phyloP scores from a whole-genome alignment of 2,888 invertebrate species.

The Lasioglossum marginatum region DNA sequence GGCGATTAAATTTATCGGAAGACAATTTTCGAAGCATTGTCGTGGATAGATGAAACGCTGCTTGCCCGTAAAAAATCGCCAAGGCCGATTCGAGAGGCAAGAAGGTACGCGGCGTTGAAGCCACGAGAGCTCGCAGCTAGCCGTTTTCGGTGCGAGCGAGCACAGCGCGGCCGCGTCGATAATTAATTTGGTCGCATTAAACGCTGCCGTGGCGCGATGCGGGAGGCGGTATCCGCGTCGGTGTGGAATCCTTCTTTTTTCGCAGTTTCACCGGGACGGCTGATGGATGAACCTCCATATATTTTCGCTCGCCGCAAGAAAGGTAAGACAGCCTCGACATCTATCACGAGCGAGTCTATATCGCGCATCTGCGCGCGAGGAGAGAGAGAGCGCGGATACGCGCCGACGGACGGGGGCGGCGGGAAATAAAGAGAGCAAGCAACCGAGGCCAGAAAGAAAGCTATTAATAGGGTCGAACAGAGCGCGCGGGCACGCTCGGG shows the following conservation, averaged over 20 bases:
- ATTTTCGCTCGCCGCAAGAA: slow-evolving; percentile 72
- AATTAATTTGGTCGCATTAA: slow-evolving; percentile 69
- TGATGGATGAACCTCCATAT: slow-evolving; percentile 74
- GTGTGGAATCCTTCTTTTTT: slow-evolving; percentile 42
- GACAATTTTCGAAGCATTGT: neutral
- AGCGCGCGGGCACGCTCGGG: neutral
- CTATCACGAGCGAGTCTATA: slow-evolving; percentile 73
- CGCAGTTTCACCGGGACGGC: slow-evolving; percentile 66
- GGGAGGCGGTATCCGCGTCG: slow-evolving; percentile 19
- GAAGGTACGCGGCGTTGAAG: neutral
- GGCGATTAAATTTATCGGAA: neutral
- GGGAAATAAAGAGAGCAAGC: slow-evolving; percentile 32
- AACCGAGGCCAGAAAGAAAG: slow-evolving; percentile 27
- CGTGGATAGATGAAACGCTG: neutral
- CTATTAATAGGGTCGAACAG: slow-evolving; percentile 63
- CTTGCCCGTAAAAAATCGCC: neutral
- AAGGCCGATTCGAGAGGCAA: neutral
- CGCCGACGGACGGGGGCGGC: neutral
- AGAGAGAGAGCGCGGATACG: slow-evolving; percentile 9
- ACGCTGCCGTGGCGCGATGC: slow-evolving; percentile 40
- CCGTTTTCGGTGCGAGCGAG: slow-evolving; percentile 34
- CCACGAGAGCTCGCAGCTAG: neutral
- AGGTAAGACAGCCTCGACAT: slow-evolving; percentile 74
- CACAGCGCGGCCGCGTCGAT: slow-evolving; percentile 32
- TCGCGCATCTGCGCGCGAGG: slow-evolving; percentile 39